phyloP scores from a whole-genome alignment of 1,140 invertebrate species.

The Drosophila lini region DNA sequence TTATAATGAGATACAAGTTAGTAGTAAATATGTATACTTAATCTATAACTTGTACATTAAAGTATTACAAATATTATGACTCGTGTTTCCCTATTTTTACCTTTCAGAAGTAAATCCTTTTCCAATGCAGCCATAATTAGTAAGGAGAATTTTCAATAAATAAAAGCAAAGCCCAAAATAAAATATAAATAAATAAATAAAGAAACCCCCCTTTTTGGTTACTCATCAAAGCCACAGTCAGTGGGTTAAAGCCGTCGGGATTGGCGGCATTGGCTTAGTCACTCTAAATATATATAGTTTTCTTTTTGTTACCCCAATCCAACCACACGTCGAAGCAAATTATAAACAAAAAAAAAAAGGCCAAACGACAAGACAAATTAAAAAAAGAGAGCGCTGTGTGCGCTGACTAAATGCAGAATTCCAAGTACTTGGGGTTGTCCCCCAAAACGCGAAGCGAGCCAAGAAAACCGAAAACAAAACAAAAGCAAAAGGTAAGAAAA shows the following conservation, averaged over 20 bases:
- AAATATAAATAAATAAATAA: too few species aligned
- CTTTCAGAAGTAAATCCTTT: neutral
- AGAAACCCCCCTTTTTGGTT: neutral
- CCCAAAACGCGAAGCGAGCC: slow-evolving; percentile 25
- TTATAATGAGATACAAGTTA: neutral
- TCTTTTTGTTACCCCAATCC: slow-evolving; percentile 1
- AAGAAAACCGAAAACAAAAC: slow-evolving; percentile 35
- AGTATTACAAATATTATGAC: neutral
- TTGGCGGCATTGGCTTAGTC: slow-evolving; percentile 30
- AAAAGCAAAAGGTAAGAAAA: slow-evolving; percentile 4
- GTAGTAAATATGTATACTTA: neutral
- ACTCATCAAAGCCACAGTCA: slow-evolving; percentile 7
- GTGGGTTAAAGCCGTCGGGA: slow-evolving; percentile 13
- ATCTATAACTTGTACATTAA: neutral
- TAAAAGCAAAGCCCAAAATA: too few species aligned
- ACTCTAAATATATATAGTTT: slow-evolving; percentile 13
- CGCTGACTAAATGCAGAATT: slow-evolving; percentile 32
- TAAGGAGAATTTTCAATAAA: too few species aligned
- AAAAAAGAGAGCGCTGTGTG: slow-evolving; percentile 6
- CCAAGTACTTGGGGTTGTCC: slow-evolving; percentile 44
- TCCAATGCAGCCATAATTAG: too few species aligned
- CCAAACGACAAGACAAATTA: slow-evolving; percentile 17
- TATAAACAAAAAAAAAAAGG: neutral
- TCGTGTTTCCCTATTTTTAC: neutral
- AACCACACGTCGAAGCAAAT: slow-evolving; percentile 2